Conservation (phyloP, 2,797 vertebrate genomes). For the Gymnopithys bicolor region DNA sequence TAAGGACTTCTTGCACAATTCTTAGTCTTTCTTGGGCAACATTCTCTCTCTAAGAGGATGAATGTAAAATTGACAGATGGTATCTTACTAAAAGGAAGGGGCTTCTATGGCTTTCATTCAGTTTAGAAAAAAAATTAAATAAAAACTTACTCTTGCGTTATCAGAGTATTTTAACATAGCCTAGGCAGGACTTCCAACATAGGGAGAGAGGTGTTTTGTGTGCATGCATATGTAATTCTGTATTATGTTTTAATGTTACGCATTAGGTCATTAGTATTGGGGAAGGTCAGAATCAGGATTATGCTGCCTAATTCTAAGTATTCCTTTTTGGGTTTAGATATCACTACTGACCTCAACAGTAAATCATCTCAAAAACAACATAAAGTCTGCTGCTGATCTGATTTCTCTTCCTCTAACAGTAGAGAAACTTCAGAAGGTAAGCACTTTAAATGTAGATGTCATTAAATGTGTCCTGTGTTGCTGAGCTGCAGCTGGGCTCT, state of each 20-base stretch:
- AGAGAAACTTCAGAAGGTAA: conserved; percentile 95
- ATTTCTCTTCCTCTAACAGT: conserved; percentile 91
- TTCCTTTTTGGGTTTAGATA: conserved; percentile 79
- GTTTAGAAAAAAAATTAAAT: background rate
- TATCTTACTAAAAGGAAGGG: background rate
- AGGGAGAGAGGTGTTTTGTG: background rate
- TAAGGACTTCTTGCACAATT: background rate
- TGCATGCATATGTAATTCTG: background rate
- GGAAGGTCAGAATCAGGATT: background rate
- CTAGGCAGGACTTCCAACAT: background rate
- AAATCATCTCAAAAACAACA: conserved; percentile 90
- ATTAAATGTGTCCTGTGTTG: background rate
- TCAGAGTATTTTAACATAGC: background rate
- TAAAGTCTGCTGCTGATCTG: conserved; percentile 93
- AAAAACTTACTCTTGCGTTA: background rate
- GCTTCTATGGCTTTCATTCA: background rate
- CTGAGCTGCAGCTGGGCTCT: background rate
- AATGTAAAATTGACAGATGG: background rate
- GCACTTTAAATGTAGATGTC: background rate
- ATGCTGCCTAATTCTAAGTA: background rate
- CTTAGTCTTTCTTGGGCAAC: background rate
- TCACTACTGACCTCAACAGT: conserved; percentile 88
- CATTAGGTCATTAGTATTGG: background rate
- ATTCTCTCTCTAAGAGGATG: background rate
- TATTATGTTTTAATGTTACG: background rate